Evolutionary conservation across 2,797 vertebrate genomes (phyloP).

Genomic region (Balearica regulorum): DNA sequence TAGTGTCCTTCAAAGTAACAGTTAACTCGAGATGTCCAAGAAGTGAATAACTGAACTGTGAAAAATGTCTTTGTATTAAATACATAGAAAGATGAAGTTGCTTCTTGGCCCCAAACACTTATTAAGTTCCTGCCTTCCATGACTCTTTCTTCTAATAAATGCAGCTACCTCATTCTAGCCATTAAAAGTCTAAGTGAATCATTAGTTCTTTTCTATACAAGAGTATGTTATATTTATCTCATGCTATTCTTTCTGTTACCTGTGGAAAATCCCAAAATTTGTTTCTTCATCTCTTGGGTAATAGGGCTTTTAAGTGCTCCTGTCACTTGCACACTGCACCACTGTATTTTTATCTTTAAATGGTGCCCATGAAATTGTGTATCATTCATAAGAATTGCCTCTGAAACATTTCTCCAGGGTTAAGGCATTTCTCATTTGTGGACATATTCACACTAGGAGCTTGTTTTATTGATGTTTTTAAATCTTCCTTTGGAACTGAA

Average conservation of each 20-base stretch:
- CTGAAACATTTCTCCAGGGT: neutral
- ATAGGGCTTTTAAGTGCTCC: neutral
- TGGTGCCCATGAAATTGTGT: neutral
- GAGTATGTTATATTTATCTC: neutral
- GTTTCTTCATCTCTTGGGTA: neutral
- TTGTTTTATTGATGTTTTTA: neutral
- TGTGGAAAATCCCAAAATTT: neutral
- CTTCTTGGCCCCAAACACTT: neutral
- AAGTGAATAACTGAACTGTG: neutral
- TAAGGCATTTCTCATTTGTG: neutral
- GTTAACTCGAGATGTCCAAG: neutral
- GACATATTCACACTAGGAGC: neutral
- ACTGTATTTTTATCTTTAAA: neutral
- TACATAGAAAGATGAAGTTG: neutral
- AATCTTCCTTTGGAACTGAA: neutral
- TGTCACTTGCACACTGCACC: neutral
- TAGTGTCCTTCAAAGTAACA: neutral
- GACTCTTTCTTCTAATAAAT: neutral
- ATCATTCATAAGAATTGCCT: neutral
- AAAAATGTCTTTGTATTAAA: neutral
- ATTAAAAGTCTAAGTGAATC: neutral
- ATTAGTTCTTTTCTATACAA: neutral
- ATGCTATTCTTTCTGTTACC: neutral
- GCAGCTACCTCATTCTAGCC: neutral
- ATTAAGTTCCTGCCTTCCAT: neutral